Percentiles rank a stretch among this genome's conserved stretches.
Conservation (phyloP, 1,140 invertebrate genomes). For the Monochamus saltuarius region DNA sequence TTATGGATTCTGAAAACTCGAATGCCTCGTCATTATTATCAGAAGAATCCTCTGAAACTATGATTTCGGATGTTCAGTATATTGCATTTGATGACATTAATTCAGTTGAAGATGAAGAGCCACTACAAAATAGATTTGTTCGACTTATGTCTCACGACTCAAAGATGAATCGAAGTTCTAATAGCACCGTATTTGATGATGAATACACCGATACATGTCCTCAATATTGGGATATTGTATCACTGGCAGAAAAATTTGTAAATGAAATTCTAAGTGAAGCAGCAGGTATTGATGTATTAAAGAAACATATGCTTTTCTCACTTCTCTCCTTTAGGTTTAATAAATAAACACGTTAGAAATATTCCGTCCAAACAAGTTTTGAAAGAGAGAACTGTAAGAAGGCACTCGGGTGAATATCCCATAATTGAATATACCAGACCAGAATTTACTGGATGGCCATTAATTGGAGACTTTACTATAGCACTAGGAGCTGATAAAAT, state of each 20-base stretch:
- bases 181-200: background rate
- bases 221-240: constrained; percentile 11
- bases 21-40: too few relatives aligned
- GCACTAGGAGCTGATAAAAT: constrained; percentile 25
- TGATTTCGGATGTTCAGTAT: too few relatives aligned
- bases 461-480: constrained; percentile 21
- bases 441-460: constrained; percentile 20
- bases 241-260: constrained; percentile 24
- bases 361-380: background rate
- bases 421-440: background rate
- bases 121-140: too few relatives aligned
- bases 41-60: too few relatives aligned
- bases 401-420: background rate
- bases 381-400: background rate
- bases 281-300: constrained; percentile 12
- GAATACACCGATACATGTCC: background rate
- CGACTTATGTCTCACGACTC: too few relatives aligned
- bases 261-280: constrained; percentile 18
- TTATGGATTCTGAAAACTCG: too few relatives aligned
- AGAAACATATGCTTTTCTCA: background rate
- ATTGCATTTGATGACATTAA: too few relatives aligned
- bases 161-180: too few relatives aligned
- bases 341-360: background rate
- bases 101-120: too few relatives aligned
- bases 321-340: background rate